Evolutionary conservation across 2,797 vertebrate genomes (phyloP).

Genomic region (Coregonus ussuriensis): DNA sequence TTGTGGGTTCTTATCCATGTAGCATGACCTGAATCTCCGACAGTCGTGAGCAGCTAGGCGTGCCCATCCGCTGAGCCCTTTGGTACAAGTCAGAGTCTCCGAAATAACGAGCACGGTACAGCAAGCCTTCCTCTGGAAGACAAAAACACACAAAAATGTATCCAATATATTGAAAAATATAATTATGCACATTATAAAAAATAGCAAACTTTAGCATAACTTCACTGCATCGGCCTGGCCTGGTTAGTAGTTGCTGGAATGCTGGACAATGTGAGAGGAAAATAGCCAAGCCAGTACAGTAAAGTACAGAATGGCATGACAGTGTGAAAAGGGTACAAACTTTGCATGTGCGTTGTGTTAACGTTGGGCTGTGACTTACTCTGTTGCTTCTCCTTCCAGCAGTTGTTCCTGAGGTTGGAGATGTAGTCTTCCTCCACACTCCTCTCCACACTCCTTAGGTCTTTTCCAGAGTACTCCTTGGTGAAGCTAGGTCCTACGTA

Average conservation of each 20-base stretch:
- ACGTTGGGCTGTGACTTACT: conserved; percentile 78
- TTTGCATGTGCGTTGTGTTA: not conserved
- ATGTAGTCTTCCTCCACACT: conserved; percentile 97
- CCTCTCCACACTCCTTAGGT: conserved; percentile 87
- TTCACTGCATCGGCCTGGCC: not conserved
- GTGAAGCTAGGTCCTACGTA: conserved; percentile 90
- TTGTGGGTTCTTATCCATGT: conserved; percentile 81
- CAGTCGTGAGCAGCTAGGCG: conserved; percentile 94
- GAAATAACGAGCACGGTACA: conserved; percentile 97
- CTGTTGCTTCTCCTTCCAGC: conserved; percentile 99
- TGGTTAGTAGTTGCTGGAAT: not conserved
- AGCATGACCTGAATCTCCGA: conserved; percentile 94
- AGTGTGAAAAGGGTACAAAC: not conserved
- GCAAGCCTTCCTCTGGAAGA: conserved; percentile 92
- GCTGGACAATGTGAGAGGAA: not conserved
- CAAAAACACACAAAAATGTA: not conserved
- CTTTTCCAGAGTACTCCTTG: conserved; percentile 86
- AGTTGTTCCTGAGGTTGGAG: conserved; percentile 96
- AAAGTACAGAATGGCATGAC: too few relatives aligned
- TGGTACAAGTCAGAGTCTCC: conserved; percentile 92
- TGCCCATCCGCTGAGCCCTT: conserved; percentile 94
- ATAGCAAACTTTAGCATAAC: too few relatives aligned
- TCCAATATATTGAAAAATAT: not conserved
- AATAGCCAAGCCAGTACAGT: not conserved
- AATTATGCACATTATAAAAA: not conserved